Conservation (phyloP, 2,113 vertebrate genomes). For the Reinhardtius hippoglossoides region DNA sequence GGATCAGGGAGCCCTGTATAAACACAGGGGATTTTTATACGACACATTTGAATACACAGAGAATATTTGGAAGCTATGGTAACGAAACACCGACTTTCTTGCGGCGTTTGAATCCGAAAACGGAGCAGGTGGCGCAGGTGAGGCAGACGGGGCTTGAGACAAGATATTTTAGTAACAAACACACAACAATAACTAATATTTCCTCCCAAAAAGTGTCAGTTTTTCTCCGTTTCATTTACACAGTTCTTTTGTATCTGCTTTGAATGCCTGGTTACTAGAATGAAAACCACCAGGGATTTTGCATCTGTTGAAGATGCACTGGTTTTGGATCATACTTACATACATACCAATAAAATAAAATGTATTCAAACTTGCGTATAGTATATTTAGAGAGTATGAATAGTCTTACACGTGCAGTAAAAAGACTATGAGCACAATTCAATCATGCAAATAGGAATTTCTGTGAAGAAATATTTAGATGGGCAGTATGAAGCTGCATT, state of each 20-base stretch:
- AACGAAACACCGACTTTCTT: background rate
- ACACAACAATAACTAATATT: no score
- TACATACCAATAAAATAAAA: background rate
- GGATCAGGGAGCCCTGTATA: background rate
- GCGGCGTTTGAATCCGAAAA: background rate
- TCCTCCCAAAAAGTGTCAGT: no score
- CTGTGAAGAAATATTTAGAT: constrained; percentile 38
- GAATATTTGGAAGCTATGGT: background rate
- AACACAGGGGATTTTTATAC: background rate
- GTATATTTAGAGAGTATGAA: background rate
- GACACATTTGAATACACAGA: background rate
- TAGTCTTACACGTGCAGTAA: background rate
- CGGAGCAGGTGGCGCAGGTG: background rate
- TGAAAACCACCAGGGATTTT: background rate
- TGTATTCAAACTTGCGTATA: background rate
- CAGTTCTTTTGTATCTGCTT: background rate
- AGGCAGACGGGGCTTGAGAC: background rate
- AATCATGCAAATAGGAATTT: constrained; percentile 18
- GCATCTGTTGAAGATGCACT: background rate
- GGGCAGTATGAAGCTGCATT: constrained; percentile 9
- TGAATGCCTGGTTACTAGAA: background rate
- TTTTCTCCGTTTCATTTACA: background rate
- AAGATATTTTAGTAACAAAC: no score
- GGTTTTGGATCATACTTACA: background rate
- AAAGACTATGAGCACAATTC: background rate